Evolutionary conservation across 2,888 invertebrate species (phyloP).

Genomic region (Cerastis leucographa): DNA sequence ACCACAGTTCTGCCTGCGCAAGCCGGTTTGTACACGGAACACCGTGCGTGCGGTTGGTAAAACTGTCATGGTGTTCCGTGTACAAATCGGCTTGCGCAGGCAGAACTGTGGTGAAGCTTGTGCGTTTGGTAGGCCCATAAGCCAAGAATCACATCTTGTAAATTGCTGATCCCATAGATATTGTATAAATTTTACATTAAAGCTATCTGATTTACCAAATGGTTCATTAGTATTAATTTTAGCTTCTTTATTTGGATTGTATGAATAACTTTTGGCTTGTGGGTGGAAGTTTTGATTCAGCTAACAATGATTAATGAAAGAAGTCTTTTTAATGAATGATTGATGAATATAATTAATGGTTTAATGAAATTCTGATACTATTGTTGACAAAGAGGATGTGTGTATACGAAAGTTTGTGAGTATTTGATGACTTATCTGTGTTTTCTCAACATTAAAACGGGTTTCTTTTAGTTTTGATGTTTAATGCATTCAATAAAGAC

Average conservation of each 20-base stretch:
- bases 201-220: conserved; percentile 7
- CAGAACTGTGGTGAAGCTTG: too few relatives aligned
- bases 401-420: neutral
- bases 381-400: neutral
- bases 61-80: too few relatives aligned
- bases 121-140: too few relatives aligned
- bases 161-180: neutral
- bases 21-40: too few relatives aligned
- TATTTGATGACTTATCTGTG: neutral
- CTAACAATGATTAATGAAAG: conserved; percentile 14
- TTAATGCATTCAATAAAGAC: neutral
- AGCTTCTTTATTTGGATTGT: conserved; percentile 12
- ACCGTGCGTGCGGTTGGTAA: too few relatives aligned
- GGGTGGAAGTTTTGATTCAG: conserved; percentile 9
- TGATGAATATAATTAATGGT: conserved; percentile 13
- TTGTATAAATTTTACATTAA: neutral
- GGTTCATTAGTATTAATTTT: conserved; percentile 19
- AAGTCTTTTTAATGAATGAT: conserved; percentile 17
- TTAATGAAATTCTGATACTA: neutral
- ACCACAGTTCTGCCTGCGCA: too few relatives aligned
- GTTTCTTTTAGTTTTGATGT: neutral
- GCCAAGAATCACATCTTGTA: neutral
- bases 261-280: conserved; percentile 33
- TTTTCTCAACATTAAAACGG: neutral
- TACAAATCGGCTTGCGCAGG: too few relatives aligned